Conservation (phyloP, 1,140 invertebrate genomes). For the Drosophila kurseongensis region DNA sequence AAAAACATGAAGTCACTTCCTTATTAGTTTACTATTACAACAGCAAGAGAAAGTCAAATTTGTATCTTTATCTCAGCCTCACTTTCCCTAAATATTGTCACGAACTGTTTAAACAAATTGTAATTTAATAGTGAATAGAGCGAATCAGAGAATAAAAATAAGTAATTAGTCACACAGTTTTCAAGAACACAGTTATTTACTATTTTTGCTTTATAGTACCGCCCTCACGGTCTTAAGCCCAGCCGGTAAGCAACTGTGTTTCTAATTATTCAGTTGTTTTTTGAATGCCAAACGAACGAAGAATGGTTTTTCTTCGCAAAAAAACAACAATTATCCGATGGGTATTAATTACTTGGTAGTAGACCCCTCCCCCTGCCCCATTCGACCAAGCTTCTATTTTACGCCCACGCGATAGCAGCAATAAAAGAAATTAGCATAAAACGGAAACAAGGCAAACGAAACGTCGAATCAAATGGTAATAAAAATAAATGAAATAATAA, state of each 20-base stretch:
- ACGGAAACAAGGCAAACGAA: slow-evolving; percentile 44
- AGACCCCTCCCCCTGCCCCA: slow-evolving; percentile 7
- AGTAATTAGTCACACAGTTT: background rate
- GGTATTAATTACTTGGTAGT: slow-evolving; percentile 61
- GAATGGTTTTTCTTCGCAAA: background rate
- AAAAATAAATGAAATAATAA: slow-evolving; percentile 25
- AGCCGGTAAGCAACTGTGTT: slow-evolving; percentile 10
- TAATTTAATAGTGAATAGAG: slow-evolving; percentile 1
- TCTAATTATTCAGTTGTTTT: slow-evolving; percentile 48
- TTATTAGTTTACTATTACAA: background rate
- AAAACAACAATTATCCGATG: slow-evolving; percentile 34
- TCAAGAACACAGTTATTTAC: background rate
- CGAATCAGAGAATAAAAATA: slow-evolving; percentile 12
- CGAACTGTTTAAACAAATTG: slow-evolving; percentile 16
- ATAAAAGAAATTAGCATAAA: slow-evolving; percentile 65
- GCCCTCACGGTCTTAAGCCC: background rate
- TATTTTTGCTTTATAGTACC: background rate
- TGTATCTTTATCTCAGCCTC: background rate
- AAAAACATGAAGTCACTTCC: background rate
- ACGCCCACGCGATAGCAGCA: slow-evolving; percentile 12
- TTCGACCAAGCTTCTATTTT: background rate
- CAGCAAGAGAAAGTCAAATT: slow-evolving; percentile 19
- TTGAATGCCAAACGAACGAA: slow-evolving; percentile 19
- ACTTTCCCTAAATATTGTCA: slow-evolving; percentile 13
- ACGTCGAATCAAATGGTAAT: slow-evolving; percentile 56